Conservation (phyloP, 2,797 vertebrate species). For the Capromys pilorides region DNA sequence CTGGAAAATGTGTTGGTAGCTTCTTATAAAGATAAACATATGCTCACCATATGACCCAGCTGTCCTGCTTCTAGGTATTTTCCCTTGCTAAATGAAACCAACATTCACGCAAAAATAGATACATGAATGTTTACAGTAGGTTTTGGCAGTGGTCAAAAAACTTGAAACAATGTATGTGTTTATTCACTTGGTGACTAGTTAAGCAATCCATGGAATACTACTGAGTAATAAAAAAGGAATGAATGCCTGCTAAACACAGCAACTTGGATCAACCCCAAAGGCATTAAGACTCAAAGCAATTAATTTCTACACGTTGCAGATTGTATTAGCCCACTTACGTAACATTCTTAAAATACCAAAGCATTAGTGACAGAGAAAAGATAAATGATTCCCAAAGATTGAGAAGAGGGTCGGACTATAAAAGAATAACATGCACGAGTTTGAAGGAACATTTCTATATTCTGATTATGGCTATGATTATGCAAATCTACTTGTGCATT, state of each 20-base stretch:
- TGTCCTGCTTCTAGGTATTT: background rate
- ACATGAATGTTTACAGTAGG: conserved; percentile 21
- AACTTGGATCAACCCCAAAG: background rate
- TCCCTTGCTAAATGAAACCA: conserved; percentile 28
- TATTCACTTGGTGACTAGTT: background rate
- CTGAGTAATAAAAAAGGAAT: background rate
- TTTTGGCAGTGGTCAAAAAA: background rate
- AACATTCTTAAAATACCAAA: background rate
- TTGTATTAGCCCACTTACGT: background rate
- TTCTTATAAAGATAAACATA: conserved; percentile 31
- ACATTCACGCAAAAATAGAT: background rate
- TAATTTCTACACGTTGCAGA: background rate
- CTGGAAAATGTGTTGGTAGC: background rate
- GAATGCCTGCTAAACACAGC: background rate
- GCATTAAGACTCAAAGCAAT: background rate
- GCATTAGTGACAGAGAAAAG: background rate
- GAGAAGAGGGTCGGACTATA: background rate
- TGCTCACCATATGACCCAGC: background rate
- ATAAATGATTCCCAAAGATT: background rate
- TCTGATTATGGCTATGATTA: background rate
- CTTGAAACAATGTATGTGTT: background rate
- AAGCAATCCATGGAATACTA: background rate
- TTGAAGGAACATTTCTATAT: background rate
- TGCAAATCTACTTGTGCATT: background rate
- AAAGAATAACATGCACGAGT: background rate